Percentiles rank a stretch among this genome's conserved stretches.
phyloP scores from a whole-genome alignment of 37 sponge, comb jelly and placozoan genomes.

The Beroe ovata region DNA sequence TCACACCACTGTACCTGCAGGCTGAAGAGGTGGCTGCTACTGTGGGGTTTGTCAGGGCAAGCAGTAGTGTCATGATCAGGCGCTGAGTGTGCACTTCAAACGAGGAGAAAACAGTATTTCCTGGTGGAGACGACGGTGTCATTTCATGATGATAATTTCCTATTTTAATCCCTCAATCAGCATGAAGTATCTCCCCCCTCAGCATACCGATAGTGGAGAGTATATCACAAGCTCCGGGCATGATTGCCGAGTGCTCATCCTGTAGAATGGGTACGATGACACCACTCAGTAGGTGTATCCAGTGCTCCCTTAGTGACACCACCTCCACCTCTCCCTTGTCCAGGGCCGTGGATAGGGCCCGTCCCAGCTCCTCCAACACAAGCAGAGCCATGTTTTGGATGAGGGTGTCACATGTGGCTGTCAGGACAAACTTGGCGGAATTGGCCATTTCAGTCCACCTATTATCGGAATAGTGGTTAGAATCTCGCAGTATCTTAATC shows the following conservation, averaged over 20 bases:
- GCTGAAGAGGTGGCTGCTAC: conserved; percentile 56
- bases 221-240: conserved; percentile 66
- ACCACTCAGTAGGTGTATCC: conserved; percentile 18
- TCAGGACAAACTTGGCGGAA: conserved; percentile 3
- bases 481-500: too few relatives aligned
- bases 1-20: too few relatives aligned
- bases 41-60: conserved; percentile 49
- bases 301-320: conserved; percentile 18
- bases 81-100: conserved; percentile 67
- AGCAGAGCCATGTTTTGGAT: conserved; percentile 59
- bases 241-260: conserved; percentile 35
- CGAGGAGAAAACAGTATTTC: conserved; percentile 37
- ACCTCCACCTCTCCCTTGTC: not conserved
- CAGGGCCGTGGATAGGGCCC: conserved; percentile 29
- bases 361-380: conserved; percentile 58
- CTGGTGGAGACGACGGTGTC: not conserved
- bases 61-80: conserved; percentile 44
- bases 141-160: not conserved
- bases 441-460: conserved; percentile 40
- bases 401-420: not conserved
- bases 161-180: too few relatives aligned
- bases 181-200: too few relatives aligned
- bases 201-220: conserved; percentile 56
- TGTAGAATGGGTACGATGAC: conserved; percentile 59
- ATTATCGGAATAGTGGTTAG: too few relatives aligned